Evolutionary conservation across 2,888 invertebrate genomes (phyloP).

Genomic region (Lepidonotus clava): DNA sequence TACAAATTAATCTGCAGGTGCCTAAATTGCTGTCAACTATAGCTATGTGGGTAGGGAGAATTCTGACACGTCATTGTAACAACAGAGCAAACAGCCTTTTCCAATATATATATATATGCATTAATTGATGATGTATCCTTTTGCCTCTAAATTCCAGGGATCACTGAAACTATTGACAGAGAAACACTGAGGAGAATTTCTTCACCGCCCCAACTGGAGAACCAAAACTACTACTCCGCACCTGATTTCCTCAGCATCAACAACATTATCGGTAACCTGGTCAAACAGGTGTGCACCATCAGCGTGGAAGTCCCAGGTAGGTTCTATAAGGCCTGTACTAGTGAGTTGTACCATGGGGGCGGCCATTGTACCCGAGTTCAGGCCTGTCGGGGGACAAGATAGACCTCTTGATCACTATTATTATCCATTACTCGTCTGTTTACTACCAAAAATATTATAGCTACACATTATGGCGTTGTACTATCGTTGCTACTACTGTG

Average conservation of each 20-base stretch:
- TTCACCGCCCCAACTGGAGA: conserved; percentile 27
- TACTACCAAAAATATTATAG: no score
- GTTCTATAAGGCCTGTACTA: not conserved
- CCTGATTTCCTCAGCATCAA: conserved; percentile 34
- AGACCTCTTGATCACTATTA: no score
- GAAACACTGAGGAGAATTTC: not conserved
- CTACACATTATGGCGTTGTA: no score
- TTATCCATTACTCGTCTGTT: no score
- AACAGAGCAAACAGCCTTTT: not conserved
- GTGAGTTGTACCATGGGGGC: no score
- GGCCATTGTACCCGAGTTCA: no score
- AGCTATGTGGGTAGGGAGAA: not conserved
- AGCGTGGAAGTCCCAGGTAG: conserved; percentile 35
- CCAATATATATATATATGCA: not conserved
- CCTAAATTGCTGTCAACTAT: not conserved
- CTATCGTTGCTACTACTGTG: no score
- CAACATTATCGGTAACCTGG: not conserved
- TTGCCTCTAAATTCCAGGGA: conserved; percentile 29
- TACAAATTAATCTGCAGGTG: not conserved
- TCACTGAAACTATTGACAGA: conserved; percentile 28
- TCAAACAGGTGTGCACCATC: conserved; percentile 2
- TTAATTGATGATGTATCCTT: not conserved
- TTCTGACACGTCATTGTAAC: not conserved
- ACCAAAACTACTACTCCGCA: conserved; percentile 33
- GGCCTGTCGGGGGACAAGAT: no score